Conservation (phyloP, 2,888 invertebrate genomes). For the Julus scanicus region DNA sequence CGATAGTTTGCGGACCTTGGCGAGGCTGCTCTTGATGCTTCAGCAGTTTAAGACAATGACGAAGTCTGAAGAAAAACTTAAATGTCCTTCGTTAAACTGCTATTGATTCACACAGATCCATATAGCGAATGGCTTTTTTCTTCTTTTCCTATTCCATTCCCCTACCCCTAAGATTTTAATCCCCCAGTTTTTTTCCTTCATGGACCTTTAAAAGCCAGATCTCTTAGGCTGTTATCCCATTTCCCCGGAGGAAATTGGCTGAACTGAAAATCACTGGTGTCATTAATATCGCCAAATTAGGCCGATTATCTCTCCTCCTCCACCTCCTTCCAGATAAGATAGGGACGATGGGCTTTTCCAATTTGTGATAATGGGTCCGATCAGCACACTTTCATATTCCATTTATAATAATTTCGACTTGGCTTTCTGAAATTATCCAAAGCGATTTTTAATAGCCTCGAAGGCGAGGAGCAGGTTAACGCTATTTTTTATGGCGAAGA, state of each 20-base stretch:
- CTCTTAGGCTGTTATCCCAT: not conserved
- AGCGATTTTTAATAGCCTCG: not conserved
- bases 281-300: not conserved
- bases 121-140: not conserved
- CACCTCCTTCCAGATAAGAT: not conserved
- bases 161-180: not conserved
- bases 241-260: not conserved
- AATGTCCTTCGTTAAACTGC: not conserved
- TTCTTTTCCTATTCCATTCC: not conserved
- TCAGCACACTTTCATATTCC: not conserved
- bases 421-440: not conserved
- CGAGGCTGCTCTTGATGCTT: not conserved
- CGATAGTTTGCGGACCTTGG: not conserved
- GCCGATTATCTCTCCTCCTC: not conserved
- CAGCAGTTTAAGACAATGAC: not conserved
- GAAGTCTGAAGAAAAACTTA: not conserved
- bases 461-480: not conserved
- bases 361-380: not conserved
- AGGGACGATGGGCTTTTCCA: not conserved
- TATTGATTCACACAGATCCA: not conserved
- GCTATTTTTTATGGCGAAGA: not conserved
- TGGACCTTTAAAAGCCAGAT: not conserved
- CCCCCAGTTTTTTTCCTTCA: not conserved
- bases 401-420: not conserved
- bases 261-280: not conserved